These are phyloP conservation scores for Cartodere bifasciata DNA, from an alignment of 2,888 invertebrate species.

Conservation along the genomic window DNA sequence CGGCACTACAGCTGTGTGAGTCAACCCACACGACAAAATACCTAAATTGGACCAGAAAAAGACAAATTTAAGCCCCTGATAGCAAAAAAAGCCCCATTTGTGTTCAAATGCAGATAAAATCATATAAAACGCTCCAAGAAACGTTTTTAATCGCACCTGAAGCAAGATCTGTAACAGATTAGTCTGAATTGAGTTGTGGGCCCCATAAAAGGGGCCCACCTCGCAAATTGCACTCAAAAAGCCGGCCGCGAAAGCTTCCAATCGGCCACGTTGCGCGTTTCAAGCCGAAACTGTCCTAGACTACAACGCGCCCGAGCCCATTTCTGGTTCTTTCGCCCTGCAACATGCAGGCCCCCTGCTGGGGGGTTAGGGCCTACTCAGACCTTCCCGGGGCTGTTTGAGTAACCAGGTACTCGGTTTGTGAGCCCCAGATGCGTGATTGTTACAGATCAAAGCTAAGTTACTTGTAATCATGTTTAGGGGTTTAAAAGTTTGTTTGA, in stretches of 20 bases:
- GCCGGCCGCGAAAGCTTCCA: conserved; percentile 63
- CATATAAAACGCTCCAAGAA: neutral
- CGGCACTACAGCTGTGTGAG: conserved; percentile 90
- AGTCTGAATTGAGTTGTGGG: conserved; percentile 78
- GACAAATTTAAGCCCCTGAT: neutral
- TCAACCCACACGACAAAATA: conserved; percentile 61
- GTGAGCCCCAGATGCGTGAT: conserved; percentile 66
- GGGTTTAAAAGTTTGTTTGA: too few relatives aligned
- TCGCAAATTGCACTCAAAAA: conserved; percentile 65
- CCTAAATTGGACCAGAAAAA: conserved; percentile 13
- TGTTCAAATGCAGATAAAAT: neutral
- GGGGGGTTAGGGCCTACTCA: conserved; percentile 61
- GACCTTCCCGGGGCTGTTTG: conserved; percentile 65
- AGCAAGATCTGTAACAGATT: conserved; percentile 54
- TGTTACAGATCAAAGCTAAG: conserved; percentile 50
- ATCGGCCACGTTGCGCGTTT: conserved; percentile 37
- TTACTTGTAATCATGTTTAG: too few relatives aligned
- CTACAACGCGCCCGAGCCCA: conserved; percentile 33
- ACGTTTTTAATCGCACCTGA: neutral
- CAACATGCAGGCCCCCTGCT: conserved; percentile 55
- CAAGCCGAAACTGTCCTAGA: conserved; percentile 40
- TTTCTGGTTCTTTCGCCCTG: conserved; percentile 68
- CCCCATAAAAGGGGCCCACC: conserved; percentile 33
- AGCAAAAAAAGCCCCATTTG: neutral
- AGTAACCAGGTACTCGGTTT: conserved; percentile 47